These are phyloP conservation scores for Cataglyphis albicans DNA, from an alignment of 2,888 invertebrate genomes.

Conservation along the genomic window DNA sequence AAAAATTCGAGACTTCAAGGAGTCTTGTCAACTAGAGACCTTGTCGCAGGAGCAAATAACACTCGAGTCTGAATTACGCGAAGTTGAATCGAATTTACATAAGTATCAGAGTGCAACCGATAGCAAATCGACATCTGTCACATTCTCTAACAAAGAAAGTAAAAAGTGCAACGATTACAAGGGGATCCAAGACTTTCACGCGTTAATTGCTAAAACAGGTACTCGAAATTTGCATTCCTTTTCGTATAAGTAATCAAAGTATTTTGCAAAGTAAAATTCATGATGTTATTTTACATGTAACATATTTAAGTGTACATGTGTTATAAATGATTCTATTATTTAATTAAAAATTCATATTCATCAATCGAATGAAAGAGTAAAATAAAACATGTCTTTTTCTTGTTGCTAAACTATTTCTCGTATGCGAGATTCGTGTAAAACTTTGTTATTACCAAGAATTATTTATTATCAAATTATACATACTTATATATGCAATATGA, in stretches of 20 bases:
- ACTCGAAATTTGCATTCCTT: constrained; percentile 29
- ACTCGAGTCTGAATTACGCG: constrained; percentile 75
- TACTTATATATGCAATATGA: neutral
- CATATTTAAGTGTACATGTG: neutral
- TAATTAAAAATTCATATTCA: constrained; percentile 26
- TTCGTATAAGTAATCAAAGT: neutral
- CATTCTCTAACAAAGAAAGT: constrained; percentile 49
- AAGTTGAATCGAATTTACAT: constrained; percentile 70
- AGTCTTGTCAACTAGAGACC: constrained; percentile 66
- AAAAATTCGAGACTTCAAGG: constrained; percentile 79
- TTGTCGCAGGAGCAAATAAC: constrained; percentile 75
- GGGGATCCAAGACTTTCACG: constrained; percentile 77
- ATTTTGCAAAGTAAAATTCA: neutral
- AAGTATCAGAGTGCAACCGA: constrained; percentile 73
- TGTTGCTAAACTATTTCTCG: neutral
- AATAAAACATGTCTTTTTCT: neutral
- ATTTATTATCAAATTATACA: neutral
- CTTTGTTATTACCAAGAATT: neutral
- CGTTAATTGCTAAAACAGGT: constrained; percentile 82
- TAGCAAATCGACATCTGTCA: constrained; percentile 4
- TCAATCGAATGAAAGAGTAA: neutral
- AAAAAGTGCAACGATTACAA: constrained; percentile 65
- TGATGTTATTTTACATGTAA: constrained; percentile 11
- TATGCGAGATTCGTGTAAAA: neutral
- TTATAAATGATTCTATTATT: neutral